phyloP scores from a whole-genome alignment of 1,140 invertebrate genomes.

The Microplitis mediator region DNA sequence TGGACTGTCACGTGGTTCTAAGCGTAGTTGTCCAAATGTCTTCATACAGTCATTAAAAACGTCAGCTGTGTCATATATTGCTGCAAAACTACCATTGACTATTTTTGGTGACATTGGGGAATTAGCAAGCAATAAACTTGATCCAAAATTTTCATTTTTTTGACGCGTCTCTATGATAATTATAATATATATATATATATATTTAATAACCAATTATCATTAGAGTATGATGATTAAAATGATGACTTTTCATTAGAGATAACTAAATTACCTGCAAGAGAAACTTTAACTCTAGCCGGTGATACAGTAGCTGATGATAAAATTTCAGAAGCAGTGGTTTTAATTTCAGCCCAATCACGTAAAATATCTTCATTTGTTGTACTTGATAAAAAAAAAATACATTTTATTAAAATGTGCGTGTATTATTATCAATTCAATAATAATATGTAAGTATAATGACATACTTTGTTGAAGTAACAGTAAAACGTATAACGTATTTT shows the following conservation, averaged over 20 bases:
- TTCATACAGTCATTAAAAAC: conserved; percentile 79
- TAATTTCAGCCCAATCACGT: conserved; percentile 90
- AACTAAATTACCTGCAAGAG: conserved; percentile 72
- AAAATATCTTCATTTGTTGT: conserved; percentile 89
- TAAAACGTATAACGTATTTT: conserved; percentile 88
- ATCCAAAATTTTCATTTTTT: conserved; percentile 86
- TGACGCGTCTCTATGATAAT: conserved; percentile 74
- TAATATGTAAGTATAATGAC: conserved; percentile 3
- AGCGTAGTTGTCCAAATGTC: conserved; percentile 71
- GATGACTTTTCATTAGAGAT: not conserved
- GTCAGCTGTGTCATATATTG: conserved; percentile 89
- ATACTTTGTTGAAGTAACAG: conserved; percentile 84
- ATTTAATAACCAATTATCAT: conserved; percentile 20
- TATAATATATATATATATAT: not conserved
- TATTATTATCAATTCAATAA: not conserved
- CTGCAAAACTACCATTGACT: conserved; percentile 94
- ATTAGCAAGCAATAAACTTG: conserved; percentile 90
- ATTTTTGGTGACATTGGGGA: conserved; percentile 97
- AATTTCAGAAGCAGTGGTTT: conserved; percentile 76
- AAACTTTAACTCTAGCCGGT: conserved; percentile 68
- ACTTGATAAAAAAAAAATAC: conserved; percentile 42
- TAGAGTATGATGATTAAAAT: conserved; percentile 12
- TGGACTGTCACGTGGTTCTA: conserved; percentile 77
- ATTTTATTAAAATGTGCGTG: not conserved
- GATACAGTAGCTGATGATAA: conserved; percentile 63